Percentiles rank a stretch among this genome's conserved stretches.
These are phyloP conservation scores for Diarsia dahlii DNA, from an alignment of 2,888 invertebrate genomes.

Conservation along the genomic window DNA sequence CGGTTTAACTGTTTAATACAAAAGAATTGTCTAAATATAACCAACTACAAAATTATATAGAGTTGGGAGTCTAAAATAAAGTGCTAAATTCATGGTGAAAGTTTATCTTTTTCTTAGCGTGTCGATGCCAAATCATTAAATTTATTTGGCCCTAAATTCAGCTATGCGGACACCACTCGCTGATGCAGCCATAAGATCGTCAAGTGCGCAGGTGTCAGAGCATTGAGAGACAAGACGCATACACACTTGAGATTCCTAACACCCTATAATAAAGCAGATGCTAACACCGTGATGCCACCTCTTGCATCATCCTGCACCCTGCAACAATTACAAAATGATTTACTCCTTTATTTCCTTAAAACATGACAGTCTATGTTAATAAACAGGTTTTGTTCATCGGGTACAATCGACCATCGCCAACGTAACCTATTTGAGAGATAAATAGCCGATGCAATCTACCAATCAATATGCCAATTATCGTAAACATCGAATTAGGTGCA, in stretches of 20 bases:
- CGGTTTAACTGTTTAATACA: neutral
- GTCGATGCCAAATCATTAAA: no score
- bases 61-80: neutral
- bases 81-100: neutral
- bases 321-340: conserved; percentile 29
- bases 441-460: conserved; percentile 54
- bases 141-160: no score
- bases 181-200: no score
- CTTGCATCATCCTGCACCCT: neutral
- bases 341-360: conserved; percentile 46
- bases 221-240: no score
- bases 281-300: neutral
- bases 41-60: neutral
- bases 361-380: conserved; percentile 46
- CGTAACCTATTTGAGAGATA: conserved; percentile 52
- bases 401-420: conserved; percentile 34
- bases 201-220: no score
- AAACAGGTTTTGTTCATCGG: conserved; percentile 53
- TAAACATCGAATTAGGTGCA: conserved; percentile 57
- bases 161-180: no score
- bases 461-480: conserved; percentile 56
- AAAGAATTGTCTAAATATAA: neutral
- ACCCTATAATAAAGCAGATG: conserved; percentile 1
- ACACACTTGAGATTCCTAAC: no score
- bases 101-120: no score